Evolutionary conservation across 2,888 invertebrate species (phyloP), one percentile per base, ranked within the genome.

Genomic region (Rapana venosa): DNA sequence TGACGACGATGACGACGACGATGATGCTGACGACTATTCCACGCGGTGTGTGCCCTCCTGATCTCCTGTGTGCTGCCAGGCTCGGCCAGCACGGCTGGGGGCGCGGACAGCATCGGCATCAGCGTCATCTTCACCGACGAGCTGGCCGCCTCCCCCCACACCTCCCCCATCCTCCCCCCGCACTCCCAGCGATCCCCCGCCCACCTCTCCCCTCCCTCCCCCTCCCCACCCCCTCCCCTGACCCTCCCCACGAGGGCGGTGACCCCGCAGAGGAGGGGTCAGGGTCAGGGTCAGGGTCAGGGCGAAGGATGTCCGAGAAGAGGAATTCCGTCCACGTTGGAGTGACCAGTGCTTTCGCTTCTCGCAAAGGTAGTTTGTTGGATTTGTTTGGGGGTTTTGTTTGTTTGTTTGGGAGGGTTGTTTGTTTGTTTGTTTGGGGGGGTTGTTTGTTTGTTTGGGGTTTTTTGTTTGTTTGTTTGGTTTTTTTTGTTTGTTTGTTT

Each of bases 71-170:
- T 26, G 66, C 26, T 20, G 20, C 1, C 87, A 74, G 84, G 89
- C n/a, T 58, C 88, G 91, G 92, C 91, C 87, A 91, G 92, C 89
- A 91, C 91, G n/a, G 90, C 91, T 83, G 91, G 90, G n/a, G 92
- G 90, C 81, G 91, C 89, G 32, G 92, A 91, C 22, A 85, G 88
- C 6, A 85, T 90, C 47, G 93, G 92, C 8, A 93, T 94, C 79
- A 94, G 93, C 87, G 94, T 94, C 32, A 93, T 94, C 84, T 93
- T 93, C 89, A 93, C 93, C 11, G 92, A 93, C 86, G 93, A 93
- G 77, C 20, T 90, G 81, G 86, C 88, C 56, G 11, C 47, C 61
- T 81, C 88, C 81, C 56, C 87, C 36, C 36, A 47, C 30, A 22
- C 77, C 36, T 35, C 77, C 74, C 30, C 36, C 56, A 74, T 56